Percentiles rank a stretch among this genome's conserved stretches.
These are phyloP conservation scores for Tetrao urogallus DNA, from an alignment of 2,113 vertebrate species.

Conservation along the genomic window DNA sequence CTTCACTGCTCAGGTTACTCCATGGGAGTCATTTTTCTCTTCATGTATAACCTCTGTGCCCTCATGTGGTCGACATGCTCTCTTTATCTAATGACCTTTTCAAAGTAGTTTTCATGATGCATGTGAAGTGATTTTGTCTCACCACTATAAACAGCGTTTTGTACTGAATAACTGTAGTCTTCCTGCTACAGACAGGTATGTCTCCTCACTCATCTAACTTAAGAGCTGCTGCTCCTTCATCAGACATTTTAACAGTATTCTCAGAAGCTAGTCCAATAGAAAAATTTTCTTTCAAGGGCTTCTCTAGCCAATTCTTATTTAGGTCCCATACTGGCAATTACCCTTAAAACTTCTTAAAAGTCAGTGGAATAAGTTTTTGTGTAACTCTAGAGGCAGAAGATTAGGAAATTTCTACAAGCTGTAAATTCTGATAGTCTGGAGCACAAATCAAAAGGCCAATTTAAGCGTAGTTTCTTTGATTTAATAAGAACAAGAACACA, in stretches of 20 bases:
- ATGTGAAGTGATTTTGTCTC: background rate
- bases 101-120: background rate
- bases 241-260: background rate
- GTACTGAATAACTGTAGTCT: background rate
- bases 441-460: background rate
- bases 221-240: background rate
- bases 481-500: background rate
- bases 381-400: background rate
- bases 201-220: background rate
- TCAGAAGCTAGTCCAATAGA: background rate
- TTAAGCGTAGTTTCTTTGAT: background rate
- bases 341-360: background rate
- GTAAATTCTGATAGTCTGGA: background rate
- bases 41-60: background rate
- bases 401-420: background rate
- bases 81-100: background rate
- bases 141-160: background rate
- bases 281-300: background rate
- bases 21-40: background rate
- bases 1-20: background rate
- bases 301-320: background rate
- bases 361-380: background rate
- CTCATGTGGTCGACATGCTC: background rate
- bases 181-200: background rate
- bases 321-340: background rate